These are phyloP conservation scores for Trichogramma evanescens DNA, from an alignment of 2,888 invertebrate genomes.

Conservation along the genomic window DNA sequence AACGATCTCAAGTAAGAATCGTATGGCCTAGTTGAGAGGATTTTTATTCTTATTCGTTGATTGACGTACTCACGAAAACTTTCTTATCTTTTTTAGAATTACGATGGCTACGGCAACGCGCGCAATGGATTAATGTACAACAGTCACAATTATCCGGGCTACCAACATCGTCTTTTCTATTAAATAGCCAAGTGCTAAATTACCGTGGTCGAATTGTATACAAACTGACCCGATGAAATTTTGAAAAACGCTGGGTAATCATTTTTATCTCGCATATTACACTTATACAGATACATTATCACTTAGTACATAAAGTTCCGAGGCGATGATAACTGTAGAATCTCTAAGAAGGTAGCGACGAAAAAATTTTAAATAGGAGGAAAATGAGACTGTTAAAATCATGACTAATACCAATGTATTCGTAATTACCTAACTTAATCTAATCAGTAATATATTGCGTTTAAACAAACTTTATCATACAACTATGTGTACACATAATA, in stretches of 20 bases:
- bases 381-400: too few relatives aligned
- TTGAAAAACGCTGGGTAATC: not conserved
- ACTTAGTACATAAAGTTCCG: not conserved
- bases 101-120: slow-evolving; percentile 32
- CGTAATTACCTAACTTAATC: not conserved
- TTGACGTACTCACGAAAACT: not conserved
- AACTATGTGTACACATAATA: too few relatives aligned
- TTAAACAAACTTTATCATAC: too few relatives aligned
- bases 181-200: slow-evolving; percentile 23
- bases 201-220: not conserved
- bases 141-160: slow-evolving; percentile 34
- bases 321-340: not conserved
- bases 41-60: not conserved
- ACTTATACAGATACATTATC: too few relatives aligned
- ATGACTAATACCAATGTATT: not conserved
- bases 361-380: too few relatives aligned
- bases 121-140: slow-evolving; percentile 34
- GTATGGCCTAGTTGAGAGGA: not conserved
- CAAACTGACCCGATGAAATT: not conserved
- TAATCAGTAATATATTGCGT: too few relatives aligned
- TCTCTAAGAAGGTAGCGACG: not conserved
- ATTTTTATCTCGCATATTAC: too few relatives aligned
- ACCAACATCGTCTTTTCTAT: slow-evolving; percentile 37
- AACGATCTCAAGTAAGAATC: slow-evolving; percentile 36
- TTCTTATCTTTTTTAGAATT: slow-evolving; percentile 27